Evolutionary conservation across 2,113 vertebrate genomes (phyloP).

Genomic region (Pygoscelis adeliae): DNA sequence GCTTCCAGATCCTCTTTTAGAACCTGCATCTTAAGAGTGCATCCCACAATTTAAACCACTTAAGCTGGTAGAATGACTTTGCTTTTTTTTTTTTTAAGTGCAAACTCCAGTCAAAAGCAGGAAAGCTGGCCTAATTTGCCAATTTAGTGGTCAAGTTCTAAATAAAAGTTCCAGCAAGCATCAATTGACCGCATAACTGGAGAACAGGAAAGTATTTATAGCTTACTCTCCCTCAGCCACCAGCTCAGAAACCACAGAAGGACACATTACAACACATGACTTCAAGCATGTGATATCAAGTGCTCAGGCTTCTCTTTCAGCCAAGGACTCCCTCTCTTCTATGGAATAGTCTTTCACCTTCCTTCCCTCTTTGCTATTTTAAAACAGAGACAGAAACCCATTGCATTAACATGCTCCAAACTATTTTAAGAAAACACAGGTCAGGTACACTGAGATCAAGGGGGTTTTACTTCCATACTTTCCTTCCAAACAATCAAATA

Average conservation of each 20-base stretch:
- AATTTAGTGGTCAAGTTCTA: background rate
- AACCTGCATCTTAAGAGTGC: background rate
- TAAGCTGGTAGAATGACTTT: background rate
- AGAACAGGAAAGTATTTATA: slow-evolving; percentile 14
- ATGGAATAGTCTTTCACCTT: background rate
- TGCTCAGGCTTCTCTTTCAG: background rate
- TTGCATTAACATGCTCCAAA: background rate
- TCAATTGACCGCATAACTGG: background rate
- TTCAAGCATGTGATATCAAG: background rate
- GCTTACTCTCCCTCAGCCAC: background rate
- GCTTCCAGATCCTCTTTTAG: background rate
- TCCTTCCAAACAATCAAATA: background rate
- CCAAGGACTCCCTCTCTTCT: background rate
- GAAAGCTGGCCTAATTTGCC: background rate
- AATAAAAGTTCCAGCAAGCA: background rate
- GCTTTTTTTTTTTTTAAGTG: background rate
- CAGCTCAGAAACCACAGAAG: slow-evolving; percentile 33
- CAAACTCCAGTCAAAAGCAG: background rate
- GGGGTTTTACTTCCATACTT: background rate
- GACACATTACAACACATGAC: background rate
- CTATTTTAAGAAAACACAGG: background rate
- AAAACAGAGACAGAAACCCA: background rate
- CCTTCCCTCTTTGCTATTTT: background rate
- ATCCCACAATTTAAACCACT: background rate
- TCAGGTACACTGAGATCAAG: background rate